phyloP scores from a whole-genome alignment of 2,888 invertebrate genomes.

The Ptychoptera contaminata region DNA sequence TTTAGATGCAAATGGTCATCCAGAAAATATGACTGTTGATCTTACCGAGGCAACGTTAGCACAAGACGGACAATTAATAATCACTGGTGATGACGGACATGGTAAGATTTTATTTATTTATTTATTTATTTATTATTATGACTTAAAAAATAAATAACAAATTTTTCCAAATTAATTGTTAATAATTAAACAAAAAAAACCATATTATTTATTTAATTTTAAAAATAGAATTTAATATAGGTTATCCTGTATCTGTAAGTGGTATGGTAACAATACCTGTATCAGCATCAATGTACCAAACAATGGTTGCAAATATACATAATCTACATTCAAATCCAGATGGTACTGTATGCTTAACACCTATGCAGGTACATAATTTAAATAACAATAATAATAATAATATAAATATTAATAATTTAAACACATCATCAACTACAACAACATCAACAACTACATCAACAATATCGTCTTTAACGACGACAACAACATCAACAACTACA shows the following conservation, averaged over 20 bases:
- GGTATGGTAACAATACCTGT: slow-evolving; percentile 94
- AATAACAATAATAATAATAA: slow-evolving; percentile 16
- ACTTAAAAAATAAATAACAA: background rate
- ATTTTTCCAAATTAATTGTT: background rate
- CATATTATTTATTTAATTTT: background rate
- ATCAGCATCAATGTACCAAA: slow-evolving; percentile 89
- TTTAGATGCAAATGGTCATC: slow-evolving; percentile 54
- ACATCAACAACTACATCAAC: background rate
- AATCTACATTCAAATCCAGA: slow-evolving; percentile 55
- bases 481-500: background rate
- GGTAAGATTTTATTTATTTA: slow-evolving; percentile 34
- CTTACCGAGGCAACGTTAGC: slow-evolving; percentile 82
- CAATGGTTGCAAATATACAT: slow-evolving; percentile 83
- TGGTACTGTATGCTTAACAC: slow-evolving; percentile 69
- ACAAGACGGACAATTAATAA: slow-evolving; percentile 87
- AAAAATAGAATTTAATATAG: slow-evolving; percentile 13
- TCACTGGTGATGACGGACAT: slow-evolving; percentile 89
- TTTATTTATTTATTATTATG: background rate
- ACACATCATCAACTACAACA: background rate
- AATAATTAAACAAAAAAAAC: background rate
- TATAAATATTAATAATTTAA: slow-evolving; percentile 9
- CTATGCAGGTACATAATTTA: slow-evolving; percentile 55
- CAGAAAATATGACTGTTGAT: slow-evolving; percentile 70
- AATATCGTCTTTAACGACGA: background rate
- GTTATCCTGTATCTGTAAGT: slow-evolving; percentile 63